phyloP scores from a whole-genome alignment of 2,797 vertebrate genomes.

The Avahi laniger region DNA sequence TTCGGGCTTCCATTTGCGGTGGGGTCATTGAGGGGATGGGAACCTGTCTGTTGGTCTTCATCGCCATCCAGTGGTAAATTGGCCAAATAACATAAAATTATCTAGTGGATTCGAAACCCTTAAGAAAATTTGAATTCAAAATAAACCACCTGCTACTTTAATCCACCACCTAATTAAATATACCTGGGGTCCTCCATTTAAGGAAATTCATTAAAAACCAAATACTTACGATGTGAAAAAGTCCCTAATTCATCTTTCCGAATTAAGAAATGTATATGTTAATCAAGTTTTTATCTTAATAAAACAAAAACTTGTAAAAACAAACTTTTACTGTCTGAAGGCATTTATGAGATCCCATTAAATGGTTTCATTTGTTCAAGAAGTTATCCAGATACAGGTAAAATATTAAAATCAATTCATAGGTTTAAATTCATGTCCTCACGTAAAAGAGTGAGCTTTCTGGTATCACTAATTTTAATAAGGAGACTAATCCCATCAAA shows the following conservation, averaged over 20 bases:
- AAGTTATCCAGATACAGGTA: background rate
- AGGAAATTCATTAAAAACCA: conserved; percentile 1
- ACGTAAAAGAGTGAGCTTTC: background rate
- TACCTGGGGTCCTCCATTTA: background rate
- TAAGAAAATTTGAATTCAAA: background rate
- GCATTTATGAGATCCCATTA: background rate
- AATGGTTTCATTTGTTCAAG: conserved; percentile 6
- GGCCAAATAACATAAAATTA: conserved; percentile 38
- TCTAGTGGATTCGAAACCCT: background rate
- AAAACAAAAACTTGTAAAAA: conserved; percentile 1
- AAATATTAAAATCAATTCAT: conserved; percentile 36
- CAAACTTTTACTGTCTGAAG: background rate
- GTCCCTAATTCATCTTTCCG: background rate
- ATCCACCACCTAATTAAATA: conserved; percentile 4
- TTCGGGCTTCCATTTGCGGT: background rate
- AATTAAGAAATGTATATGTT: conserved; percentile 17
- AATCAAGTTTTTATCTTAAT: background rate
- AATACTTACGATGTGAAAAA: background rate
- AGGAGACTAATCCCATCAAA: background rate
- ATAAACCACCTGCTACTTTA: background rate
- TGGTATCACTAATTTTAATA: background rate
- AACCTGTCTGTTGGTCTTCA: conserved; percentile 43
- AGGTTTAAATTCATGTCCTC: background rate
- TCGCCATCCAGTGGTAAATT: conserved; percentile 57
- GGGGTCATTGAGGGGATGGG: background rate